Base-by-base conservation (phyloP, 2,888 invertebrate species). In the Muschampia plurimacula region DNA sequence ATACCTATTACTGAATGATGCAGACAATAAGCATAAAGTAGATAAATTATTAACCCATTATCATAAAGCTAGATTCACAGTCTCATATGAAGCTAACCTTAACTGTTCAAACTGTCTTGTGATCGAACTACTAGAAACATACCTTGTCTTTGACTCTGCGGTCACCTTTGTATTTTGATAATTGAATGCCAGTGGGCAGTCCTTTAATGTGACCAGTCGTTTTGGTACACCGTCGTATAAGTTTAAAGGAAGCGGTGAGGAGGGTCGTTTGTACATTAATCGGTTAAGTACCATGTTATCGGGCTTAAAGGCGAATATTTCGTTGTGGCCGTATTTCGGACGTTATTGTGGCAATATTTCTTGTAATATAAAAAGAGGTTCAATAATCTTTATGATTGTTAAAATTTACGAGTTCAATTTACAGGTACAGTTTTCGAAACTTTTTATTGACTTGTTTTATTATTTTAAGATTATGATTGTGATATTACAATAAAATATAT, bases 161-260 rank as follows among this genome's bases (percentile, higher is more conserved):
- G 82, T 79, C 78, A 81, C 80, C 81, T 82, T 82, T 82, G 80
- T 80, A 74, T 78, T 79, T 83, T 79, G 76, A 78, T 82, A 81
- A 84, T 82, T 82, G 79, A 81, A 81, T 78, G 76, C 76, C 78
- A 70, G 76, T 74, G 73, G 74, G 67, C 73, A 77, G 67, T 76
- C 77, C 74, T 76, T 76, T 79, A 78, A 77, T 78, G 75, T 76
- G 73, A 72, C 74, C 69, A 65, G 69, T 67, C 64, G 74, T 73
- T 70, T 64, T 22, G 52, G 65, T 28, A 78, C 73, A 75, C 69
- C 70, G 63, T 41, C 32, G 64, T 66, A 36, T 63, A 71, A 66
- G 49, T 73, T 74, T 73, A 72, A 73, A 75, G 75, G 76, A 75
- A 76, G 73, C 74, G 60, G 67, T 74, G 72, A 76, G 64, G 67